A percentile compares a stretch with the other conserved stretches of the same genome.
Conservation (phyloP, 2,797 vertebrate species). For the Chrosomus eos region DNA sequence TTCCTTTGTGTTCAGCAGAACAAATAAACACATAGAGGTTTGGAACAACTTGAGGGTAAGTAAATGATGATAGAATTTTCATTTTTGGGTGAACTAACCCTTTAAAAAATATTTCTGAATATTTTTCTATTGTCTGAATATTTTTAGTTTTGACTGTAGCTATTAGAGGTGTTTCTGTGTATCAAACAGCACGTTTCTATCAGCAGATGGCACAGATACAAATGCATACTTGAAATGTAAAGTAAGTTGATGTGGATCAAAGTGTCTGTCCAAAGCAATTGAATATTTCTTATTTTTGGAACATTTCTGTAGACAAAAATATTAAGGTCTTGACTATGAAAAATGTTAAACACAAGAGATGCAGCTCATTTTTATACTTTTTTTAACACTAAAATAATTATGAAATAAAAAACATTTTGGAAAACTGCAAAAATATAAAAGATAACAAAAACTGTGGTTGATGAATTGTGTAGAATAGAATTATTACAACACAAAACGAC, state of each 20-base stretch:
- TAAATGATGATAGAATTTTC: too few species aligned
- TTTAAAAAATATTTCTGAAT: too few species aligned
- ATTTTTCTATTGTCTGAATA: too few species aligned
- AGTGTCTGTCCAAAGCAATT: neutral
- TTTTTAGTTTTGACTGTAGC: too few species aligned
- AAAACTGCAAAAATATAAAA: neutral
- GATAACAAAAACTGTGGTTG: neutral
- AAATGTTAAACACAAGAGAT: too few species aligned
- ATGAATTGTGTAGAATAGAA: neutral
- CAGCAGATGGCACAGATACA: neutral
- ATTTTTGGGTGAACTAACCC: too few species aligned
- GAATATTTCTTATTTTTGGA: neutral
- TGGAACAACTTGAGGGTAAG: too few species aligned
- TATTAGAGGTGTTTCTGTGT: neutral
- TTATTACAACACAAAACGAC: neutral
- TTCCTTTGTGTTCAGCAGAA: too few species aligned
- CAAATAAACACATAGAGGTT: too few species aligned
- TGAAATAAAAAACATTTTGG: neutral
- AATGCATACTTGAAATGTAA: neutral
- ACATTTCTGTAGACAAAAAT: neutral
- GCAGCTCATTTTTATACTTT: neutral
- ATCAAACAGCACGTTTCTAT: neutral
- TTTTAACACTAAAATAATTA: neutral
- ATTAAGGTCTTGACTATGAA: neutral
- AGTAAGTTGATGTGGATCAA: neutral